Evolutionary conservation across 1,140 invertebrate genomes (phyloP), one percentile per base, ranked within the genome.

Genomic region (Atopsyche davidsoni): DNA sequence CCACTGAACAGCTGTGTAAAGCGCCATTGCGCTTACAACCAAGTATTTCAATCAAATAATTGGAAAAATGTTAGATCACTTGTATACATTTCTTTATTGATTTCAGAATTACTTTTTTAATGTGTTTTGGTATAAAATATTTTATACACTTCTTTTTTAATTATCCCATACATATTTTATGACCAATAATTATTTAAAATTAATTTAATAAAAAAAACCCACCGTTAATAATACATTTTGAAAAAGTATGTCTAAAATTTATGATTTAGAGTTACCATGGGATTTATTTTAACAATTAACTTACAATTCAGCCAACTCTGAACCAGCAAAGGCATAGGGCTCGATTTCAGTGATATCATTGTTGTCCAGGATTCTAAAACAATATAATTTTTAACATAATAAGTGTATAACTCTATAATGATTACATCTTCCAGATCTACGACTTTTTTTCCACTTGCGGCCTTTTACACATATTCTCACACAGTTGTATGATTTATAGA

Each of bases 301-400:
- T 81, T 69, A 84, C 82, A 85, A 63, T 63, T 76, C 79, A 3
- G 71, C 75, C 38, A 85, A 82, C 67, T 79, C 69, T 1, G 82
- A 82, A 46, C 78, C 80, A 56, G 72, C 72, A 59, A 86, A 85
- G 2, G 83, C 80, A 16, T 68, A 70, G 53, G 76, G 69, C 58
- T 82, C 76, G 13, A 87, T 72, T 32, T 62, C 68, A 46, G 66
- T 65, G 43, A 87, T 77, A 13, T 75, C 61, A 64, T 86, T 86
- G 60, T 80, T 77, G 61, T 77, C 73, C 53, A 81, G 64, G 55
- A 78, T 70, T 35, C 79, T 81, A 58, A 43, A 68, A 66, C 61
- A 48, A 56, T 53, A 58, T 55, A 45, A 48, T 19, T 43, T 1
- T 42, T 19, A 49, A 31, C 25, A n/a, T 7, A 31, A 38, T 7